phyloP scores from a whole-genome alignment of 2,888 invertebrate species.

The Neoitamus cyanurus region DNA sequence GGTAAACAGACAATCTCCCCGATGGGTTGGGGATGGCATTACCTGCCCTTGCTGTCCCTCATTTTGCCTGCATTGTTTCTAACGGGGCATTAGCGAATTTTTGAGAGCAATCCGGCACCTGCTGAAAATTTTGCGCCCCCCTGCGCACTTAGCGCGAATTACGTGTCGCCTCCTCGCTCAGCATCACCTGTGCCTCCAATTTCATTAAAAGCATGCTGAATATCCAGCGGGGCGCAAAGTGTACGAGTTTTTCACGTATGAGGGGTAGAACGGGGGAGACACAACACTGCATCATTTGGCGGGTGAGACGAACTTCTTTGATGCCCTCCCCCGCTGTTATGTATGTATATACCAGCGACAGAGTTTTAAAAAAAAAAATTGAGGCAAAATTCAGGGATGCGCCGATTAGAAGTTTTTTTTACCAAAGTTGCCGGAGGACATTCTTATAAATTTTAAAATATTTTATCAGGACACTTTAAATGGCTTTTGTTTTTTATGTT shows the following conservation, averaged over 20 bases:
- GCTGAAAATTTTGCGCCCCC: background rate
- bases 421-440: background rate
- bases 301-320: constrained; percentile 12
- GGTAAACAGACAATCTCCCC: background rate
- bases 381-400: background rate
- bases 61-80: background rate
- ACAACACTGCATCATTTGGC: background rate
- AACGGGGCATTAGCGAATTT: background rate
- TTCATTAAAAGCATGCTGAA: constrained; percentile 50
- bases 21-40: background rate
- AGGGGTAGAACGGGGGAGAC: background rate
- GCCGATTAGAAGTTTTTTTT: background rate
- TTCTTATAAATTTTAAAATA: background rate
- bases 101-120: background rate
- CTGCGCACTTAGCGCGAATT: constrained; percentile 24
- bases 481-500: constrained; percentile 52
- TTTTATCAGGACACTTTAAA: background rate
- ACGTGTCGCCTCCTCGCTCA: constrained; percentile 40
- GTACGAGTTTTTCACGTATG: background rate
- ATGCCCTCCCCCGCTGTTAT: background rate
- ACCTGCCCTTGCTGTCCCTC: background rate
- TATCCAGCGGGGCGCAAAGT: background rate
- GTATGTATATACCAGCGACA: background rate
- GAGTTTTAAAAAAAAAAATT: background rate
- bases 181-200: constrained; percentile 53